These are phyloP conservation scores for Himalopsyche japonica DNA, from an alignment of 2,888 invertebrate genomes.

Conservation along the genomic window DNA sequence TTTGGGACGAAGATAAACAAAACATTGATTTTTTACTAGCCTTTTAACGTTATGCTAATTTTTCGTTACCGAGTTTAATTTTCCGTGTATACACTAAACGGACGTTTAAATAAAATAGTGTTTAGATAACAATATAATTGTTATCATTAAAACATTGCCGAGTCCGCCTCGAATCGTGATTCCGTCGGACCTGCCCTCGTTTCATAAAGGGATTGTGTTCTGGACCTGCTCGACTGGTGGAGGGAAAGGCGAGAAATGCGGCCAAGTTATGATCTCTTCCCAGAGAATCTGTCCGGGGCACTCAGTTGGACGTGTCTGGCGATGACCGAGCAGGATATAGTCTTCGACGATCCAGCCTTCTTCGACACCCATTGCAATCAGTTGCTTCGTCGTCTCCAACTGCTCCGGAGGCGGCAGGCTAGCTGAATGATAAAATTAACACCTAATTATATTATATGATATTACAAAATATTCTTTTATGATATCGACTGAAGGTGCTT, in stretches of 20 bases:
- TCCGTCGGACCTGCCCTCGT: background rate
- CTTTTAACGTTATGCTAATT: too few species aligned
- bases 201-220: background rate
- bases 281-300: conserved; percentile 69
- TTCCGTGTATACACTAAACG: too few species aligned
- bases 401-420: conserved; percentile 64
- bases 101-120: background rate
- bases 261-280: conserved; percentile 66
- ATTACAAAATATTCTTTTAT: too few species aligned
- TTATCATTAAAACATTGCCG: background rate
- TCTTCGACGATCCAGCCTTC: conserved; percentile 61
- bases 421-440: conserved; percentile 50
- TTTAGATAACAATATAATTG: background rate
- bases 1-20: too few species aligned
- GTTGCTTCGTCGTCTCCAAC: conserved; percentile 59
- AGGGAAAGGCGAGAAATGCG: conserved; percentile 55
- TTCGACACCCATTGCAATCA: conserved; percentile 66
- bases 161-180: background rate
- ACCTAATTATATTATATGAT: background rate
- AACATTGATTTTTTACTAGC: too few species aligned
- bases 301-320: conserved; percentile 58
- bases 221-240: conserved; percentile 44
- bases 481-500: too few species aligned
- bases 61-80: too few species aligned
- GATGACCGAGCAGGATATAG: conserved; percentile 68